Evolutionary conservation across 2,888 invertebrate species (phyloP), one percentile per base, ranked within the genome.

Genomic region (Epiblema foenella): DNA sequence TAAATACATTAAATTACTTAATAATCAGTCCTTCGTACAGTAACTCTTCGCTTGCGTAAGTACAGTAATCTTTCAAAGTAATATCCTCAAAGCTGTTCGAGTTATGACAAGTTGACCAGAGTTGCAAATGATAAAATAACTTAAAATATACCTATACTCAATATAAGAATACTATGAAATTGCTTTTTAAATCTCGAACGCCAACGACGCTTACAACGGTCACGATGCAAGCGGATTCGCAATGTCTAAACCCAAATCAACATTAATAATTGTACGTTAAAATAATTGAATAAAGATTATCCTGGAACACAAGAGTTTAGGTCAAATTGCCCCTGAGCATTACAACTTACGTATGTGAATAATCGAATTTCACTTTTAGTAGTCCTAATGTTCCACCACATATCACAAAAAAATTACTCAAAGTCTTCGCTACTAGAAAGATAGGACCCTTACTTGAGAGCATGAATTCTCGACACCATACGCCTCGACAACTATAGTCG

Each of bases 11-110:
- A 62, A 65, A 24, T 67, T 73, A 69, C 17, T 59, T 67, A 29
- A 62, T 71, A 71, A 71, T 71, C 71, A 71, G 71, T 71, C 71
- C 66, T 59, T 65, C 20, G 33, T 66, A 66, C 52, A 29, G 29
- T 54, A 54, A 65, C 65, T 63, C 39, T 49, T 68, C 56, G 20
- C 56, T 18, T 54, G 11, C 42, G n/a, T 56, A 37, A 37, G 12
- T 57, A 63, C 56, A 33, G 20, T 20, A 10, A 20, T 59, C n/a
- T 42, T 42, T 20, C 15, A 59, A 39, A 39, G 20, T 24, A 24
- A 59, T 10, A 10, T 5, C 20, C 0, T 42, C 42, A 39, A 7
- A 12, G 39, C 39, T 10, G 15, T 20, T 39, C 18, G 3, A 58
- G 2, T 18, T 57, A 17, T 57, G 12, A 15, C 20, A 59, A 51